Conservation (phyloP, 2,113 vertebrate genomes). For the Pteropus alecto region DNA sequence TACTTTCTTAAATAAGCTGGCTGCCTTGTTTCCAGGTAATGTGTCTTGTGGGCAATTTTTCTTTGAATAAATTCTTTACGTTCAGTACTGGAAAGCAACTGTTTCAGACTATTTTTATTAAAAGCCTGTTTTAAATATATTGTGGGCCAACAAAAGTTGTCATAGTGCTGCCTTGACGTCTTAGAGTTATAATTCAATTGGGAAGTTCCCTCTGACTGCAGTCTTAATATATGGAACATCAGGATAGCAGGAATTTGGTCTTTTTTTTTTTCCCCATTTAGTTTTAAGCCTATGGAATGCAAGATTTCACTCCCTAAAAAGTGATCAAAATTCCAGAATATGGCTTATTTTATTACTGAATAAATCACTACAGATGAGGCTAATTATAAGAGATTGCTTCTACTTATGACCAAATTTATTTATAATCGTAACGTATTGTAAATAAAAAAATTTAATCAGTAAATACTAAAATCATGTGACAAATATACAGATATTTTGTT, state of each 20-base stretch:
- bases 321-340: slow-evolving; percentile 76
- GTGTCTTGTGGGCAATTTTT: not conserved
- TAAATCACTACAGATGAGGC: slow-evolving; percentile 76
- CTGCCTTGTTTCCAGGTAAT: not conserved
- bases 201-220: not conserved
- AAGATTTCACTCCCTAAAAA: slow-evolving; percentile 67
- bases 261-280: not conserved
- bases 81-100: not conserved
- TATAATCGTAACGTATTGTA: slow-evolving; percentile 64
- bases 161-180: not conserved
- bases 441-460: slow-evolving; percentile 67
- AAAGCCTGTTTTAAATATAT: not conserved
- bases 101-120: not conserved
- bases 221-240: not conserved
- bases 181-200: not conserved
- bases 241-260: not conserved
- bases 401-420: slow-evolving; percentile 70
- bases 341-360: slow-evolving; percentile 77
- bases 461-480: slow-evolving; percentile 39
- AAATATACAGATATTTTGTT: slow-evolving; percentile 29
- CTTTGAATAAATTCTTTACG: not conserved
- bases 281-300: slow-evolving; percentile 60
- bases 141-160: not conserved
- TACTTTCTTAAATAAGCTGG: not conserved
- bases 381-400: slow-evolving; percentile 76